phyloP scores from a whole-genome alignment of 2,113 vertebrate species.

The Pholis gunnellus region DNA sequence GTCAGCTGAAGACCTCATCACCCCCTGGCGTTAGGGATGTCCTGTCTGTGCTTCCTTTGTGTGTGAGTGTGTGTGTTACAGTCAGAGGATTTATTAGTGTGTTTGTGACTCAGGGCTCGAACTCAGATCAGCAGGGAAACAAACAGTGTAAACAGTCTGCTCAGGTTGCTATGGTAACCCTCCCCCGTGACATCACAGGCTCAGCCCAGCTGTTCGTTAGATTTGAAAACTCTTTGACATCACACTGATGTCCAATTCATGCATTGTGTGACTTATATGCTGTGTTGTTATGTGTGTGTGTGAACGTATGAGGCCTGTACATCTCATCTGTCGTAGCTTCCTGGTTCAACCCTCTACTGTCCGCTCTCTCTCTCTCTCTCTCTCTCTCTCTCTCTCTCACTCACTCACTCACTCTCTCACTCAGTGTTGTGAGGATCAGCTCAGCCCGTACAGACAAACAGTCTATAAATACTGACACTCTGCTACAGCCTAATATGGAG shows the following conservation, averaged over 20 bases:
- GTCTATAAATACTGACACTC: conserved; percentile 59
- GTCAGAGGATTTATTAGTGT: conserved; percentile 16
- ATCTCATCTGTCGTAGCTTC: neutral
- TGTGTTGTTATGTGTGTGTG: neutral
- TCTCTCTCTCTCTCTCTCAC: neutral
- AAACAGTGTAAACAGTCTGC: neutral
- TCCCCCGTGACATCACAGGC: neutral
- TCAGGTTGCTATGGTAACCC: conserved; percentile 10
- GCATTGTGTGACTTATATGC: neutral
- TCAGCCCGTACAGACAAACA: conserved; percentile 20
- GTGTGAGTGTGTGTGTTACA: neutral
- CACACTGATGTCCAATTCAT: neutral
- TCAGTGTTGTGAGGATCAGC: neutral
- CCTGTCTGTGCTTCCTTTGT: conserved; percentile 47
- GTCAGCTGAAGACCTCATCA: conserved; percentile 19
- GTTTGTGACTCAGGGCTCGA: conserved; percentile 25
- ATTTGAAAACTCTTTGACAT: neutral
- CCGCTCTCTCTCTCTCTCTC: neutral
- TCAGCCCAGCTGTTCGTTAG: neutral
- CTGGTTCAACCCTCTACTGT: neutral
- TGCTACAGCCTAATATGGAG: conserved; percentile 52
- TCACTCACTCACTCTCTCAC: neutral
- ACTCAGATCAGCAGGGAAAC: conserved; percentile 25
- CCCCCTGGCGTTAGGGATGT: conserved; percentile 36
- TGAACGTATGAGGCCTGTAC: neutral